A percentile compares a stretch with the other conserved stretches of the same genome.
phyloP scores from a whole-genome alignment of 2,797 vertebrate genomes.

The Micromesistius poutassou region DNA sequence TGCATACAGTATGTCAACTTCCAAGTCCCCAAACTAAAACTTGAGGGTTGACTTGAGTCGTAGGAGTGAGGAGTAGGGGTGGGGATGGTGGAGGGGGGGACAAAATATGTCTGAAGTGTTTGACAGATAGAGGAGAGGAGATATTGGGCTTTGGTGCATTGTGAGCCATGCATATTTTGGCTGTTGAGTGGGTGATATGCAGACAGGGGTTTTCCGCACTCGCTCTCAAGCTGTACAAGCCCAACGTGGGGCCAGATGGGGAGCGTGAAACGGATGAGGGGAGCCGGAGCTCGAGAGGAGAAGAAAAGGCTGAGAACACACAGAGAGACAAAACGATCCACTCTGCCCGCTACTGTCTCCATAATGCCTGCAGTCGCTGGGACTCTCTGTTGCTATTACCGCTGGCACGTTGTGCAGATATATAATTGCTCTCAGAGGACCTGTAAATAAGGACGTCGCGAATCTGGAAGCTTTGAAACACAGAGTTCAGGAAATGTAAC shows the following conservation, averaged over 20 bases:
- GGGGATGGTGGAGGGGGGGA: constrained; percentile 23
- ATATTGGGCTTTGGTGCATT: constrained; percentile 43
- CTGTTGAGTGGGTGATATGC: constrained; percentile 52
- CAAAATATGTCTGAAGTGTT: constrained; percentile 51
- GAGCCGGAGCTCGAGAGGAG: neutral
- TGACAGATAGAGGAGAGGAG: constrained; percentile 52
- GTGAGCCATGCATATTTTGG: constrained; percentile 38
- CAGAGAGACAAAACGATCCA: neutral
- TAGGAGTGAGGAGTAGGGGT: constrained; percentile 10
- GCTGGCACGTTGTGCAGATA: neutral
- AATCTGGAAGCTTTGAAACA: neutral
- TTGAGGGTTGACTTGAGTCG: constrained; percentile 47
- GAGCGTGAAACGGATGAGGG: neutral
- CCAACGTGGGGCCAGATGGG: neutral
- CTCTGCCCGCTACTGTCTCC: neutral
- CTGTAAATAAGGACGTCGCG: neutral
- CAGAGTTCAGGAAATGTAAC: neutral
- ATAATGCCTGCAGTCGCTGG: neutral
- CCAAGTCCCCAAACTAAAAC: constrained; percentile 9
- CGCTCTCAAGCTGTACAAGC: neutral
- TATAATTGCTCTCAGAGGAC: neutral
- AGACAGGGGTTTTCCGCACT: neutral
- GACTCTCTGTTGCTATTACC: neutral
- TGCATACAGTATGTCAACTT: neutral
- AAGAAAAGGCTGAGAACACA: neutral